Evolutionary conservation across 2,113 vertebrate genomes (phyloP).

Genomic region (Mormoops blainvillei): DNA sequence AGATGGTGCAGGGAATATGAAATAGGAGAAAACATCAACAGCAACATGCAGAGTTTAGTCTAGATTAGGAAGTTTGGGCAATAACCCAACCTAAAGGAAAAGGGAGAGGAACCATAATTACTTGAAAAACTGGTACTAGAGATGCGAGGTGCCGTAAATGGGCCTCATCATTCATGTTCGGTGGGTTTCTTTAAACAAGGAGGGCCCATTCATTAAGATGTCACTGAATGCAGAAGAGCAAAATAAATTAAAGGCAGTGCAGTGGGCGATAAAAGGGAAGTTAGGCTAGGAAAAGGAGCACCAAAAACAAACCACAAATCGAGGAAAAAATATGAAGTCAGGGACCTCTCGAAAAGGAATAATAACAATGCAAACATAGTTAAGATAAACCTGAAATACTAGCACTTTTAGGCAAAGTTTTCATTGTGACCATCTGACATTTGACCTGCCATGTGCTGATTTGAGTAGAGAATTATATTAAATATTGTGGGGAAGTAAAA

Average conservation of each 20-base stretch:
- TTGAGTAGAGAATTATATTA: not conserved
- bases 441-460: not conserved
- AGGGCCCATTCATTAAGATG: slow-evolving; percentile 39
- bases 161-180: slow-evolving; percentile 65
- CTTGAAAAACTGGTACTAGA: slow-evolving; percentile 52
- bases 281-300: not conserved
- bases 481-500: not conserved
- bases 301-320: too few relatives aligned
- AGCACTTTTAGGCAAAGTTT: not conserved
- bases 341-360: not conserved
- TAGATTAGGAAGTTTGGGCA: slow-evolving; percentile 37
- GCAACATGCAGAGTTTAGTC: not conserved
- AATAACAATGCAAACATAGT: not conserved
- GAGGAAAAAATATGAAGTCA: not conserved
- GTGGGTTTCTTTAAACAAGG: slow-evolving; percentile 54
- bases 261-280: not conserved
- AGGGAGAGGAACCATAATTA: slow-evolving; percentile 65
- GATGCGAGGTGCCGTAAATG: slow-evolving; percentile 60
- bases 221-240: slow-evolving; percentile 36
- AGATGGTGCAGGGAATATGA: not conserved
- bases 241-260: slow-evolving; percentile 48
- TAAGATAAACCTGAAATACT: not conserved
- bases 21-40: not conserved
- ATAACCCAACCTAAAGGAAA: slow-evolving; percentile 60
- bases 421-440: not conserved